phyloP scores from a whole-genome alignment of 2,113 vertebrate genomes.

The Peromyscus polionotus region DNA sequence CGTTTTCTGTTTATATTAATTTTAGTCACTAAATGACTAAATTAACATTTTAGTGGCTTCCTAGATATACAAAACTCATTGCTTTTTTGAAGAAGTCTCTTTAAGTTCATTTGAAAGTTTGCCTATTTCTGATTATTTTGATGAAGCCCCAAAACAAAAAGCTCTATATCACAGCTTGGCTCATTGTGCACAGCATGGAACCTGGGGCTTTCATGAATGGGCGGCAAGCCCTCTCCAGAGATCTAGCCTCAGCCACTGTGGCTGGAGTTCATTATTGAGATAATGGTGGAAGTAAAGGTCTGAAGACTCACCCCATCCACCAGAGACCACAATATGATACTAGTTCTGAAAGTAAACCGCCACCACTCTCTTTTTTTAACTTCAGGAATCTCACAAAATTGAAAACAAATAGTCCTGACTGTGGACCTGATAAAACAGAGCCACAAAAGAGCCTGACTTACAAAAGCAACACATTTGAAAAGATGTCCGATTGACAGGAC shows the following conservation, averaged over 20 bases:
- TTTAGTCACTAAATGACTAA: slow-evolving; percentile 30
- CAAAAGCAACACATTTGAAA: not conserved
- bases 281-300: not conserved
- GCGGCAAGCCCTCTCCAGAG: not conserved
- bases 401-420: slow-evolving; percentile 27
- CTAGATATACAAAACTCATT: slow-evolving; percentile 62
- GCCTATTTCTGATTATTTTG: slow-evolving; percentile 56
- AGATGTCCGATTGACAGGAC: not conserved
- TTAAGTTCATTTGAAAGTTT: slow-evolving; percentile 75
- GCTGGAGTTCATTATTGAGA: not conserved
- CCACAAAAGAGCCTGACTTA: not conserved
- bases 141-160: not conserved
- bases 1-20: not conserved
- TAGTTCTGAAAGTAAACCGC: not conserved
- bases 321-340: not conserved
- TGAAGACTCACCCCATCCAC: not conserved
- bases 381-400: not conserved
- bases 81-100: slow-evolving; percentile 68
- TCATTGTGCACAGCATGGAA: not conserved
- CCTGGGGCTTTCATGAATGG: not conserved
- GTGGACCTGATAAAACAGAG: slow-evolving; percentile 9
- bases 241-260: no score
- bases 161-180: not conserved
- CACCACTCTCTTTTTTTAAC: not conserved
- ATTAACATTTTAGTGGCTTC: slow-evolving; percentile 38